Percentiles rank a stretch among this genome's conserved stretches.
Evolutionary conservation across 2,888 invertebrate species (phyloP).

Genomic region (Petrophora chlorosata): DNA sequence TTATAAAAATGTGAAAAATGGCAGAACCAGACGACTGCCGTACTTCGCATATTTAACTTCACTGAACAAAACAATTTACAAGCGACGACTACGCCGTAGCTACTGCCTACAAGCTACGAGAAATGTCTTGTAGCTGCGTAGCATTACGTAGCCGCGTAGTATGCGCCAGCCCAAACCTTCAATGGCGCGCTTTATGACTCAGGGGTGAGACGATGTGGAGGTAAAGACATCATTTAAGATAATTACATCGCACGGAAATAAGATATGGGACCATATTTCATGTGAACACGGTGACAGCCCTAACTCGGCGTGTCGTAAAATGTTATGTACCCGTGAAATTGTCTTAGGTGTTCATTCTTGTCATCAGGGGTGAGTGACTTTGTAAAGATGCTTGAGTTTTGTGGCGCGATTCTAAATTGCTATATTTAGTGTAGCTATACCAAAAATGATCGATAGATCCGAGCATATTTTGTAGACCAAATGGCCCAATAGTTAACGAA

Average conservation of each 20-base stretch:
- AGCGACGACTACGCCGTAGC: conserved; percentile 14
- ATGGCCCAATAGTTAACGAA: no score
- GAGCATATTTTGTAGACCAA: no score
- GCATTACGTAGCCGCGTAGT: background rate
- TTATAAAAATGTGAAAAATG: no score
- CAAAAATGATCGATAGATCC: no score
- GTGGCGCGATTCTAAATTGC: no score
- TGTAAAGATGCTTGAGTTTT: no score
- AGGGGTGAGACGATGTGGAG: conserved; percentile 44
- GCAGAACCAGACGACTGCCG: no score
- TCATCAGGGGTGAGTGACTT: no score
- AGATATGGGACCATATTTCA: conserved; percentile 34
- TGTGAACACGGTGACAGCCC: conserved; percentile 22
- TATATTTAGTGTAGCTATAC: no score
- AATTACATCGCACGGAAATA: conserved; percentile 42
- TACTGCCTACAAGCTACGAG: conserved; percentile 1
- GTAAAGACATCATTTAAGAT: conserved; percentile 53
- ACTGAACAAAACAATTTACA: no score
- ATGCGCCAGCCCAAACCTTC: background rate
- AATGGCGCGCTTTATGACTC: conserved; percentile 31
- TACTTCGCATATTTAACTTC: no score
- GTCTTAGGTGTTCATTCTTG: conserved; percentile 7
- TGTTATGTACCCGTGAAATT: conserved; percentile 12
- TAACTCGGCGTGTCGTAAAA: conserved; percentile 17
- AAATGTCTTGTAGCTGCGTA: conserved; percentile 7